These are phyloP conservation scores for Toxonevra muliebris DNA, from an alignment of 2,888 invertebrate genomes.

Conservation along the genomic window DNA sequence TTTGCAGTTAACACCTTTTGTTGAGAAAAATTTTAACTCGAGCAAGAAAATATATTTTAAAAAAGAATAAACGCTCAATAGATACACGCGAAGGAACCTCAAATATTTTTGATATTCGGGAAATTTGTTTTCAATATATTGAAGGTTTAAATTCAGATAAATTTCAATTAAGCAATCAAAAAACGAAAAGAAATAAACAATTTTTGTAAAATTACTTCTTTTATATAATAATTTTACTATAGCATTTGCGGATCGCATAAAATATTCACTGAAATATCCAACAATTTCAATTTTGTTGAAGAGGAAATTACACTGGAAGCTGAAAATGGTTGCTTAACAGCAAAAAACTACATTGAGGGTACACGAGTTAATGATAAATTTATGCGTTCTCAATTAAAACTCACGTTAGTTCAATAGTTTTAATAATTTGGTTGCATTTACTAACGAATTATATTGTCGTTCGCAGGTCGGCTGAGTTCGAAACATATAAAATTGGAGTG, in stretches of 20 bases:
- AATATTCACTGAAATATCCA: constrained; percentile 77
- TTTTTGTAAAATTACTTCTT: too few species aligned
- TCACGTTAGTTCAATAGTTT: constrained; percentile 65
- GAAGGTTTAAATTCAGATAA: too few species aligned
- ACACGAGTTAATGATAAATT: constrained; percentile 72
- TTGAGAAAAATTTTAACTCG: too few species aligned
- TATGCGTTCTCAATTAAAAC: constrained; percentile 79
- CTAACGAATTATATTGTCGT: neutral
- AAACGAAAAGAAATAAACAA: too few species aligned
- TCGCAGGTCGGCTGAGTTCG: constrained; percentile 55
- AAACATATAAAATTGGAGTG: constrained; percentile 54
- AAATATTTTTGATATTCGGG: too few species aligned
- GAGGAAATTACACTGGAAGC: constrained; percentile 85
- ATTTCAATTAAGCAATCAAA: too few species aligned
- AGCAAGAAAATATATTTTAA: too few species aligned
- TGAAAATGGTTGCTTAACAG: constrained; percentile 70
- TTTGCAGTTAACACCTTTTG: too few species aligned
- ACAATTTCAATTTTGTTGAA: constrained; percentile 81
- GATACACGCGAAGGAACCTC: too few species aligned
- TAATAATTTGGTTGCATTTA: neutral
- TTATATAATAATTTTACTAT: constrained; percentile 36
- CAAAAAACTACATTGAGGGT: constrained; percentile 83
- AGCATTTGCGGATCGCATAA: constrained; percentile 72
- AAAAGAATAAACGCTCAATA: too few species aligned
- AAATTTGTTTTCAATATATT: too few species aligned